These are phyloP conservation scores for Gortyna flavago DNA, from an alignment of 2,888 invertebrate species.

Conservation along the genomic window DNA sequence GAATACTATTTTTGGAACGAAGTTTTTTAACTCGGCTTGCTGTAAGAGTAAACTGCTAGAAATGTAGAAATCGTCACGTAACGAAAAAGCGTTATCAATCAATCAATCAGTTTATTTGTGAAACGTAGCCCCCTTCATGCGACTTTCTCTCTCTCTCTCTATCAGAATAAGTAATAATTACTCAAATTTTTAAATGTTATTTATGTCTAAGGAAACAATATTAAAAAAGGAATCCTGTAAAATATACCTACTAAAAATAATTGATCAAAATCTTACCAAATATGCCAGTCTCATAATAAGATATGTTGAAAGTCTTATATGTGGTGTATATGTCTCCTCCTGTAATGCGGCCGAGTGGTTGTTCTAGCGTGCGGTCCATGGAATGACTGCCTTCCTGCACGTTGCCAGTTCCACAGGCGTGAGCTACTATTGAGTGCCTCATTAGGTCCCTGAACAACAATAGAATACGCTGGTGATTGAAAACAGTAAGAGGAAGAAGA, in stretches of 20 bases:
- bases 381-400: conserved; percentile 72
- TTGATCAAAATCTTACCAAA: conserved; percentile 75
- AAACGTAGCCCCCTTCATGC: too few species aligned
- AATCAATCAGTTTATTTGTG: too few species aligned
- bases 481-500: neutral
- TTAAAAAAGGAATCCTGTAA: neutral
- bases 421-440: conserved; percentile 77
- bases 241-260: neutral
- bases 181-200: too few species aligned
- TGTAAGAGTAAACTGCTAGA: too few species aligned
- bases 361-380: conserved; percentile 72
- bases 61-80: too few species aligned
- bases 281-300: conserved; percentile 79
- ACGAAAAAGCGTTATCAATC: too few species aligned
- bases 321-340: conserved; percentile 73
- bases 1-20: neutral
- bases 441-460: conserved; percentile 71
- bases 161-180: too few species aligned
- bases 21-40: too few species aligned
- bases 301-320: conserved; percentile 81
- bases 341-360: conserved; percentile 74
- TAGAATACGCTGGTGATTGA: neutral
- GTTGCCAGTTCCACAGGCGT: conserved; percentile 77
- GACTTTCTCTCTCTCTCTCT: too few species aligned
- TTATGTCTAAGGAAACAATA: neutral